Evolutionary conservation across 35 echinoderm and acorn worm genomes (phyloP).

Genomic region (Apostichopus japonicus): DNA sequence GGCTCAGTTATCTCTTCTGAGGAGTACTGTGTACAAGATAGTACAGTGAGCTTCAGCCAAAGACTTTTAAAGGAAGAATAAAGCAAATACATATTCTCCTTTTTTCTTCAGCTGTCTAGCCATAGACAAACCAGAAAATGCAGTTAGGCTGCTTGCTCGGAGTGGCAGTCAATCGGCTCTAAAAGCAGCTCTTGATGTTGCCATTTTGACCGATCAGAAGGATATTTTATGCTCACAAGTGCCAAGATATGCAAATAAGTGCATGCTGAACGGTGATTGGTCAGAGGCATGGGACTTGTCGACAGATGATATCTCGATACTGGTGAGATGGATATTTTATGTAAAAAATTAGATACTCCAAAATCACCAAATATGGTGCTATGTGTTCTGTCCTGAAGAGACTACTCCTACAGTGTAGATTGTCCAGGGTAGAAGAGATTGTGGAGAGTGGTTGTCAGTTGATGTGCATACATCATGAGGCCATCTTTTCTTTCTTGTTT

Average conservation of each 20-base stretch:
- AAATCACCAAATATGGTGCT: too few species aligned
- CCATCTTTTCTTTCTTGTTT: too few species aligned
- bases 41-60: neutral
- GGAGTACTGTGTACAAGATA: neutral
- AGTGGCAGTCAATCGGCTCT: slow-evolving; percentile 77
- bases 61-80: neutral
- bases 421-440: too few species aligned
- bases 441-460: too few species aligned
- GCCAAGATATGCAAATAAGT: slow-evolving; percentile 76
- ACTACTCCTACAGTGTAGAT: too few species aligned
- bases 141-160: slow-evolving; percentile 76
- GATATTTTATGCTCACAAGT: slow-evolving; percentile 52
- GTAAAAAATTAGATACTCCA: too few species aligned
- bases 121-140: slow-evolving; percentile 72
- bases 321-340: neutral
- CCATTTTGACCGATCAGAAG: slow-evolving; percentile 71
- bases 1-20: too few species aligned
- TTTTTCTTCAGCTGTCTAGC: slow-evolving; percentile 76
- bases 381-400: too few species aligned
- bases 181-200: slow-evolving; percentile 69
- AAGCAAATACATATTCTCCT: neutral
- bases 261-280: slow-evolving; percentile 81
- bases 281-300: slow-evolving; percentile 56
- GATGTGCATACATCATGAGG: too few species aligned
- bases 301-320: slow-evolving; percentile 7